phyloP scores from a whole-genome alignment of 2,888 invertebrate species.

The Copidosoma aretas region DNA sequence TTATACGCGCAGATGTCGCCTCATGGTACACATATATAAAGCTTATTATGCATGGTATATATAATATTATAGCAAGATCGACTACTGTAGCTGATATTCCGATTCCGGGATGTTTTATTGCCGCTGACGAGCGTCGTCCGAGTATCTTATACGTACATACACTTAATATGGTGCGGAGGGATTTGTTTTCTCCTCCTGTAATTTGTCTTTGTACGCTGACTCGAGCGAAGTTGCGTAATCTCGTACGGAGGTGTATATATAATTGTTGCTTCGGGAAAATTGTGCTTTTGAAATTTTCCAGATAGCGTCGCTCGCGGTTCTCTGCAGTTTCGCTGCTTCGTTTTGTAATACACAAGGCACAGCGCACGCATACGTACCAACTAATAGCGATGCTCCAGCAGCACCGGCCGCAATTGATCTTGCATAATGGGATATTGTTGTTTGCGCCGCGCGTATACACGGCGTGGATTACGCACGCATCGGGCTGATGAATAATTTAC shows the following conservation, averaged over 20 bases:
- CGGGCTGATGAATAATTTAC: too few species aligned
- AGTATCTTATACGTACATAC: not conserved
- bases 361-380: too few species aligned
- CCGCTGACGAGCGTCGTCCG: not conserved
- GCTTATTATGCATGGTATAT: not conserved
- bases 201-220: not conserved
- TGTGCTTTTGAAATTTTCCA: not conserved
- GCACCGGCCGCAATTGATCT: too few species aligned
- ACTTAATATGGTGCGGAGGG: too few species aligned
- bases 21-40: not conserved
- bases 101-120: not conserved
- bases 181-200: not conserved
- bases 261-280: not conserved
- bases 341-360: not conserved
- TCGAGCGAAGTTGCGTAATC: not conserved
- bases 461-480: too few species aligned
- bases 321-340: not conserved
- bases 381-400: too few species aligned
- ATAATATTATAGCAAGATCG: not conserved
- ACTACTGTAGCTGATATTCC: not conserved
- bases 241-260: not conserved
- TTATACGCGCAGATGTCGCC: constrained; percentile 10
- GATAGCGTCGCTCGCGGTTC: not conserved
- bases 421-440: too few species aligned
- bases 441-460: too few species aligned